Evolutionary conservation across 2,888 invertebrate genomes (phyloP), one percentile per base, ranked within the genome.

Genomic region (Lymantria monacha): DNA sequence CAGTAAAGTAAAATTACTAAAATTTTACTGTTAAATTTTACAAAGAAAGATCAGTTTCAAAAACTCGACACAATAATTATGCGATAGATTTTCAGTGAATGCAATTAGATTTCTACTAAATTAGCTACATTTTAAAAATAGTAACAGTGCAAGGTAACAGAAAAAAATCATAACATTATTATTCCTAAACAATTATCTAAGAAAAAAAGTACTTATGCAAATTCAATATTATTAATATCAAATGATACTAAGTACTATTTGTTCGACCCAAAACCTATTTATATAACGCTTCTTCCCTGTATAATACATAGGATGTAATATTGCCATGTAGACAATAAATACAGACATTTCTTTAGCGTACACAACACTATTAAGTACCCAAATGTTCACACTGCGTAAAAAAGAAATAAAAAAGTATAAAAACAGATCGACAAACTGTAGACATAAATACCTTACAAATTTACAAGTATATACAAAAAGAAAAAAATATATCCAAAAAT

Each of bases 391-490:
- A 62, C 54, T 15, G 41, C 42, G 53, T 55, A 60, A 55, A 58
- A 63, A 63, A n/a, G n/a, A 63, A 60, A 61, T 66, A 77, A 77
- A 78, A 81, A 81, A 76, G 72, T 74, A 75, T 73, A 79, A 75
- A 63, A 80, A 81, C 82, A 85, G 76, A 85, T 83, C 83, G 83
- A 82, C 81, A 72, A 81, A 76, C 59, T 65, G 72, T 71, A 75
- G 79, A 79, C 66, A 66, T 63, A 81, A 64, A 77, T 81, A 83
- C 74, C 75, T 83, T 88, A 90, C 33, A 71, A 83, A 85, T 89
- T 77, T 91, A 91, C 90, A 90, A 78, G 76, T 87, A 88, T 89
- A 76, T 90, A 90, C 87, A 90, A 83, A 86, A 80, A 75, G 12
- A 75, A n/a, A 74, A 81, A 86, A 81, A 82, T 76, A 79, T 82